phyloP scores from a whole-genome alignment of 2,888 invertebrate genomes.

The Strigamia transsilvanica region DNA sequence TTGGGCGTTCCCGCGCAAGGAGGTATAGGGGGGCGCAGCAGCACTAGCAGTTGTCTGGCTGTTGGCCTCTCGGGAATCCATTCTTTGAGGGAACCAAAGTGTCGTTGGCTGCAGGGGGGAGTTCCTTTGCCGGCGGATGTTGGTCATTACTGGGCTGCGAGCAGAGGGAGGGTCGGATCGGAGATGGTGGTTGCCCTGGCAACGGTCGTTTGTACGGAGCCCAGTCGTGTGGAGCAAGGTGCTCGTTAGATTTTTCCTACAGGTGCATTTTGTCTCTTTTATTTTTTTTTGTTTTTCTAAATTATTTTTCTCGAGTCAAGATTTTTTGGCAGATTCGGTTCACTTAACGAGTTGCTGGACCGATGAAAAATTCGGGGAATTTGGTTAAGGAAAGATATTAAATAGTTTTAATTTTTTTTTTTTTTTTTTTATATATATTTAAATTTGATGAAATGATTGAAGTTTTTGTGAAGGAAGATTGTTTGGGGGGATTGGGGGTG shows the following conservation, averaged over 20 bases:
- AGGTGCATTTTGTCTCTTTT: background rate
- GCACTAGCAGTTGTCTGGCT: conserved; percentile 13
- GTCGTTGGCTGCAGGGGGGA: conserved; percentile 42
- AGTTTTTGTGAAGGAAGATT: no score
- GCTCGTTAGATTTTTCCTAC: background rate
- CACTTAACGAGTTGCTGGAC: no score
- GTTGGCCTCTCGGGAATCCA: conserved; percentile 41
- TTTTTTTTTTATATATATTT: no score
- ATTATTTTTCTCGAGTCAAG: background rate
- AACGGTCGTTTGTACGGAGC: conserved; percentile 29
- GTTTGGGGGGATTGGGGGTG: no score
- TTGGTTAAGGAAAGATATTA: no score
- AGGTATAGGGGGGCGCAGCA: background rate
- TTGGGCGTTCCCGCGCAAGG: conserved; percentile 4
- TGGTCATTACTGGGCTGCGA: conserved; percentile 39
- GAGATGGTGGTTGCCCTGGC: conserved; percentile 41
- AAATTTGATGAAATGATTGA: no score
- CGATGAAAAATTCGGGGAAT: no score
- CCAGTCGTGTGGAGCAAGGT: conserved; percentile 39
- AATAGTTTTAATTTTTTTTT: no score
- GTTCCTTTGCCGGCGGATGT: conserved; percentile 41
- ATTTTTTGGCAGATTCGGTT: no score
- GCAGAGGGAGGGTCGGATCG: conserved; percentile 41
- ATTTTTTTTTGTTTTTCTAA: background rate
- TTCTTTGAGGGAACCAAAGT: conserved; percentile 35